Base-by-base conservation (phyloP, 1,140 invertebrate species). In the Ditylenchus dipsaci region DNA sequence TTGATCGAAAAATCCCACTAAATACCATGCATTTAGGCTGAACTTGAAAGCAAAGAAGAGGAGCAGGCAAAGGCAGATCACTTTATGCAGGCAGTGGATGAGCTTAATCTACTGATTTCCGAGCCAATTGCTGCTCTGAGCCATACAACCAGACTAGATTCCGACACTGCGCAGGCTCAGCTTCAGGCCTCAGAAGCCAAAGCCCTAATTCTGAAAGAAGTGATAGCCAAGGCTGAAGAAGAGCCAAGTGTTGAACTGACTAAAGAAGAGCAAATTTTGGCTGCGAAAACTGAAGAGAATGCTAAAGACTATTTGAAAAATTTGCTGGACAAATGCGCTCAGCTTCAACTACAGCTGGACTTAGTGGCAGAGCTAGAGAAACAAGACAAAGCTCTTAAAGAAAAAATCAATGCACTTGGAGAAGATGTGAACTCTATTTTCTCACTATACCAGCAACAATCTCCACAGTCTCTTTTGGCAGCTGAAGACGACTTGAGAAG, bases 311-410 rank as follows among this genome's bases (percentile, higher is more conserved):
- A 68, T 29, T 27, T 67, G 66, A 56, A 67, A 17, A 26, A 33
- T 30, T 26, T 67, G 19, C 21, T 67, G 1, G 43, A 43, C 26
- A 63, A 67, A 19, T 42, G 38, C 63, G n/a, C 19, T 19, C 19
- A 43, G 21, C 66, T 67, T 21, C 66, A 67, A 45, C 63, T n/a
- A 0, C 66, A 67, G 61, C 13, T 69, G 17, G 66, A 67, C 27
- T 7, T 68, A 21, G 27, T 67, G n/a, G 66, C 19, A 21, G 60
- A 65, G 21, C 66, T 67, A 21, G 62, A 67, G 33, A 21, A 19
- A 45, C 19, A 27, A 29, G 47, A 43, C n/a, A 29, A 23, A 21
- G 26, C 61, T 13, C 63, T 67, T 1, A 33, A 21, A 29, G 62
- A 67, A 0, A 21, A 67, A 23, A 15, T 69, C 30, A 26, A 23